phyloP scores from a whole-genome alignment of 2,797 vertebrate genomes.

The Muraenolepis orangiensis region DNA sequence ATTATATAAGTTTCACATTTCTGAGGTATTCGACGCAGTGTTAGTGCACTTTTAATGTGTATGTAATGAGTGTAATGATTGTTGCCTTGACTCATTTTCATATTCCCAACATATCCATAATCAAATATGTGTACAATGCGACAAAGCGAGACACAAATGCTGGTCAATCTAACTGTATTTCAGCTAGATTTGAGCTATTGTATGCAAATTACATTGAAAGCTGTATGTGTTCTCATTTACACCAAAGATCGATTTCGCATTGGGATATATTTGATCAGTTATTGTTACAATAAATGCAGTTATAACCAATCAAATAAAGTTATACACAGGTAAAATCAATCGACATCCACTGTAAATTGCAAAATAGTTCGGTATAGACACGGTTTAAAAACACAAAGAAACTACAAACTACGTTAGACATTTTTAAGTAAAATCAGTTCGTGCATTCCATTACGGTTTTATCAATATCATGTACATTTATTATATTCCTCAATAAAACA shows the following conservation, averaged over 20 bases:
- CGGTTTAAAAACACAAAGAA: neutral
- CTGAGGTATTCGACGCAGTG: neutral
- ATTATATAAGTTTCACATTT: no score
- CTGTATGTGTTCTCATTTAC: neutral
- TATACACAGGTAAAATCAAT: neutral
- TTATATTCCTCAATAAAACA: neutral
- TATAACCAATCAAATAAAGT: neutral
- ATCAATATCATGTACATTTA: neutral
- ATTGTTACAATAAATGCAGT: neutral
- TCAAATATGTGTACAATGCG: neutral
- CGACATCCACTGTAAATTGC: neutral
- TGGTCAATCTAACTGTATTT: neutral
- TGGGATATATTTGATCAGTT: neutral
- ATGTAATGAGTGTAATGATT: neutral
- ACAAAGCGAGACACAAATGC: neutral
- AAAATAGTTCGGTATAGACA: no score
- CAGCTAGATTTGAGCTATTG: neutral
- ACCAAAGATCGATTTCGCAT: neutral
- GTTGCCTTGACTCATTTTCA: neutral
- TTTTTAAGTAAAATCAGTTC: neutral
- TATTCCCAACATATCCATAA: neutral
- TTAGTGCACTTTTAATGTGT: conserved; percentile 2
- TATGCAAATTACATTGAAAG: neutral
- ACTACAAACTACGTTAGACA: neutral
- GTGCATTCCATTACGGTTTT: neutral